Conservation (phyloP, 2,888 invertebrate species). For the Microctonus aethiopoides region DNA sequence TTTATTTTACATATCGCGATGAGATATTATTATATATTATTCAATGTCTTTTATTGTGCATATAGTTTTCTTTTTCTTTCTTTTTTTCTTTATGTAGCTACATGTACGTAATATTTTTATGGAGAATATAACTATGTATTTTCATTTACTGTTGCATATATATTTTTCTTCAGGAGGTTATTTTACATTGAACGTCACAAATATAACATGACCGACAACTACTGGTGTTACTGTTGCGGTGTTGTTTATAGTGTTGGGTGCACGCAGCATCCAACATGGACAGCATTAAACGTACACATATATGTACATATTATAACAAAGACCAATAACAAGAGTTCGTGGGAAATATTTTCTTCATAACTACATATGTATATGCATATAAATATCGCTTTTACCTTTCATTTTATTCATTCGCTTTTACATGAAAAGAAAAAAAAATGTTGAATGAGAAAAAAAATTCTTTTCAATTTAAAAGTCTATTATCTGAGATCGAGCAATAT, state of each 20-base stretch:
- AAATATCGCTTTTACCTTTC: neutral
- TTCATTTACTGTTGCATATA: no score
- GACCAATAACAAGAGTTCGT: neutral
- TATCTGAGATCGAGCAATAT: neutral
- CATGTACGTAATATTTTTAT: neutral
- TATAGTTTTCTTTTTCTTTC: neutral
- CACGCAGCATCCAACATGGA: neutral
- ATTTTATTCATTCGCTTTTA: neutral
- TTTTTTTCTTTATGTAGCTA: neutral
- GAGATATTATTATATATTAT: neutral
- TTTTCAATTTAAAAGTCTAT: neutral
- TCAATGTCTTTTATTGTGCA: neutral
- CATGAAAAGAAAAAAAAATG: neutral
- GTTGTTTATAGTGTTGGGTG: conserved; percentile 15
- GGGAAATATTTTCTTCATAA: neutral
- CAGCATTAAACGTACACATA: neutral
- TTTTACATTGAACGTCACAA: conserved; percentile 13
- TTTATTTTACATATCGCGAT: neutral
- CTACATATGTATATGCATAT: neutral
- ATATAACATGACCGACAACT: conserved; percentile 4
- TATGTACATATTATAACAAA: conserved; percentile 8
- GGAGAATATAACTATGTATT: neutral
- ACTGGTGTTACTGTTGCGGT: conserved; percentile 1
- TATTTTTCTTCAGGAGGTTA: neutral
- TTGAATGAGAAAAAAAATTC: neutral